Percentiles rank a stretch among this genome's conserved stretches.
Evolutionary conservation across 2,113 vertebrate genomes (phyloP).

Genomic region (Pangasianodon hypophthalmus): DNA sequence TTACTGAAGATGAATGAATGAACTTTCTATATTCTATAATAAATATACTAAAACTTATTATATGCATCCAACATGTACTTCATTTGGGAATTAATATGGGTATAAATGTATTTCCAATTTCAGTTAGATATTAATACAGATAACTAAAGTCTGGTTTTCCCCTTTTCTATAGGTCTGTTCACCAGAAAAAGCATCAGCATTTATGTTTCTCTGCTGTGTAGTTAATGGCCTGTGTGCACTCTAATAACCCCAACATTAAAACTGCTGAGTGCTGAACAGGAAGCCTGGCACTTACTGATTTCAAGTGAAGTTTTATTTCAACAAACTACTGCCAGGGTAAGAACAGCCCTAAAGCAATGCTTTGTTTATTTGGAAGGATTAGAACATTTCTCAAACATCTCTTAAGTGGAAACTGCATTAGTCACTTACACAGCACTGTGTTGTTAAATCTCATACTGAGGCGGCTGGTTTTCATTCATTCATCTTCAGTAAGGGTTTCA

Average conservation of each 20-base stretch:
- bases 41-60: not conserved
- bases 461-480: not conserved
- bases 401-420: constrained; percentile 24
- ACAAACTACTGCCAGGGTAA: constrained; percentile 28
- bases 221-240: constrained; percentile 41
- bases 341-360: constrained; percentile 12
- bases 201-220: constrained; percentile 34
- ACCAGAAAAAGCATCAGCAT: constrained; percentile 6
- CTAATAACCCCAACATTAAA: constrained; percentile 36
- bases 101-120: constrained; percentile 5
- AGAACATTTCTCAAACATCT: constrained; percentile 35
- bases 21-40: not conserved
- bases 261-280: constrained; percentile 13
- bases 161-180: constrained; percentile 7
- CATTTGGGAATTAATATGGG: not conserved
- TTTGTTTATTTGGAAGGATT: constrained; percentile 35
- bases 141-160: not conserved
- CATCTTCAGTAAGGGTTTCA: not conserved
- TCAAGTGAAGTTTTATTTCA: constrained; percentile 35
- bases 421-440: constrained; percentile 29
- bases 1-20: not conserved
- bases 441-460: not conserved
- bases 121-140: constrained; percentile 5
- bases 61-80: not conserved
- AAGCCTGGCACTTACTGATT: constrained; percentile 28